phyloP scores from a whole-genome alignment of 2,113 vertebrate genomes.

The Ploceus nigricollis region DNA sequence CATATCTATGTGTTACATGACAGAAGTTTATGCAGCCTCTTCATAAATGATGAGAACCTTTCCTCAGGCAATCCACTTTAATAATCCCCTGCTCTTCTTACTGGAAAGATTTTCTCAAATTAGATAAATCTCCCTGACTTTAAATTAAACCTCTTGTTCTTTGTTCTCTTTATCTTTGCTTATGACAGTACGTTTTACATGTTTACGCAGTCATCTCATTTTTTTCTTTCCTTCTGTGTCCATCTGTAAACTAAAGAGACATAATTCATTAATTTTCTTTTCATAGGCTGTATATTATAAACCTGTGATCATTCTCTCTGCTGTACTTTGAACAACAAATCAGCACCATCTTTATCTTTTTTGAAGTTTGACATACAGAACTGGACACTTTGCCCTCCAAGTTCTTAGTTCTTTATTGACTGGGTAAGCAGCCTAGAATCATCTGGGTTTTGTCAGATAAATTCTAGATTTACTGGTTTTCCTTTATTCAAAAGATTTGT shows the following conservation, averaged over 20 bases:
- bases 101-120: background rate
- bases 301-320: background rate
- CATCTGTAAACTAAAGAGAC: background rate
- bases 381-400: background rate
- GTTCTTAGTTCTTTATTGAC: background rate
- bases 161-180: background rate
- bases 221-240: background rate
- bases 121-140: background rate
- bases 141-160: background rate
- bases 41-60: background rate
- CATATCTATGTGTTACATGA: background rate
- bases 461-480: background rate
- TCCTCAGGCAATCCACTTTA: background rate
- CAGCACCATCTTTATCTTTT: background rate
- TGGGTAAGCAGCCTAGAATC: background rate
- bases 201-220: rapidly evolving
- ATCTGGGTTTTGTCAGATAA: background rate
- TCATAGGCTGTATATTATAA: background rate
- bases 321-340: background rate
- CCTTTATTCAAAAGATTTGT: background rate
- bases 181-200: background rate
- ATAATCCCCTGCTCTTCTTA: background rate
- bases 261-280: background rate
- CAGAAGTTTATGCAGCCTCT: background rate
- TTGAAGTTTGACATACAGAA: background rate